phyloP scores from a whole-genome alignment of 2,113 vertebrate species.

The Ceyx margarethae region DNA sequence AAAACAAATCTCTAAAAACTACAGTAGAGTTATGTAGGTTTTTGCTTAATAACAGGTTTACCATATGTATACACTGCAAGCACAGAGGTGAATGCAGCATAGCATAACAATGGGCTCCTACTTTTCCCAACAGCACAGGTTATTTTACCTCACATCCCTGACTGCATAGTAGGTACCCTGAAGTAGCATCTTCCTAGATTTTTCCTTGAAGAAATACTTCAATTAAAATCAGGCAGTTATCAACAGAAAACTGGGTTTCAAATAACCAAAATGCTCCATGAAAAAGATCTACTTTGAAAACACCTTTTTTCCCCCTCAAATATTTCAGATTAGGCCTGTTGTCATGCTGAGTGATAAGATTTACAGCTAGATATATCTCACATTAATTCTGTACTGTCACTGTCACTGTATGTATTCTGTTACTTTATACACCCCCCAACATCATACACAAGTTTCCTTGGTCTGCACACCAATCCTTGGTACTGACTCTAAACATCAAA shows the following conservation, averaged over 20 bases:
- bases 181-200: background rate
- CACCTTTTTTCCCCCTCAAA: background rate
- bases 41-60: background rate
- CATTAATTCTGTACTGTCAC: background rate
- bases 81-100: background rate
- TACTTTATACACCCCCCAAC: background rate
- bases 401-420: background rate
- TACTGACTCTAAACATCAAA: background rate
- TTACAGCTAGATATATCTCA: background rate
- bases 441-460: background rate
- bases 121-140: background rate
- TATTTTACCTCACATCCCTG: background rate
- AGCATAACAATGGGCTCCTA: background rate
- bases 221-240: background rate
- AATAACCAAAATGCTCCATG: background rate
- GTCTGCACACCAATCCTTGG: background rate
- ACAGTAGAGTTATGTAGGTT: background rate
- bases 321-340: background rate
- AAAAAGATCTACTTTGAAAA: background rate
- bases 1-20: background rate
- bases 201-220: no score
- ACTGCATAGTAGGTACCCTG: background rate
- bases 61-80: background rate
- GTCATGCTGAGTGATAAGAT: background rate
- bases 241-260: background rate